Conservation (phyloP, 2,888 invertebrate species). For the Ormyrus thymus region DNA sequence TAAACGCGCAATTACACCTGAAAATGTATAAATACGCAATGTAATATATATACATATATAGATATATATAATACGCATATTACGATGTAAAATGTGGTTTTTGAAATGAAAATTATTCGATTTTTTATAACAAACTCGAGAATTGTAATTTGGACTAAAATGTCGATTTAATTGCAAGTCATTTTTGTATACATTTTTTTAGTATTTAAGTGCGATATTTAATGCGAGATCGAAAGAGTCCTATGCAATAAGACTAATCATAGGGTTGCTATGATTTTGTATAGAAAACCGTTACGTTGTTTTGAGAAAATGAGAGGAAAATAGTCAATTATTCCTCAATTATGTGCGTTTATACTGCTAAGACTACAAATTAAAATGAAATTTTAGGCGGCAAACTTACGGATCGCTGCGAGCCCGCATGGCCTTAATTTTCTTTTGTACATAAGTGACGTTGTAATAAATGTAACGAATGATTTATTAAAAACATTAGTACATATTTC, state of each 20-base stretch:
- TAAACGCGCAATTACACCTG: conserved; percentile 64
- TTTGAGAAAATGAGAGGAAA: conserved; percentile 66
- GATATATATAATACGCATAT: conserved; percentile 33
- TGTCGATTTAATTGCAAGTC: conserved; percentile 60
- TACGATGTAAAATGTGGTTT: conserved; percentile 49
- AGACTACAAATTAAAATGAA: conserved; percentile 50
- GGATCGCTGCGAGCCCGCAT: conserved; percentile 63
- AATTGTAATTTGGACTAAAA: conserved; percentile 49
- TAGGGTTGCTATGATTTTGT: conserved; percentile 50
- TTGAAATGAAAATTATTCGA: conserved; percentile 24
- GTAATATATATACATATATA: conserved; percentile 49
- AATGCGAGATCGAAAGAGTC: conserved; percentile 56
- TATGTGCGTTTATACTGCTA: conserved; percentile 38
- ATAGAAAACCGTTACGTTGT: conserved; percentile 38
- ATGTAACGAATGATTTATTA: conserved; percentile 73
- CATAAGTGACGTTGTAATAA: conserved; percentile 70
- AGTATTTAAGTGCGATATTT: conserved; percentile 65
- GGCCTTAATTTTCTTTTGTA: conserved; percentile 66
- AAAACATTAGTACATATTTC: conserved; percentile 1
- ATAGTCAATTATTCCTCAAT: conserved; percentile 73
- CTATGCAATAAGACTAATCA: conserved; percentile 52
- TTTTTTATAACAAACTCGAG: conserved; percentile 24
- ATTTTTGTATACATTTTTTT: conserved; percentile 68
- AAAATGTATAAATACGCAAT: conserved; percentile 63
- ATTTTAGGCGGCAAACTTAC: conserved; percentile 66